Conservation (phyloP, 2,113 vertebrate species). For the Falco punctatus region DNA sequence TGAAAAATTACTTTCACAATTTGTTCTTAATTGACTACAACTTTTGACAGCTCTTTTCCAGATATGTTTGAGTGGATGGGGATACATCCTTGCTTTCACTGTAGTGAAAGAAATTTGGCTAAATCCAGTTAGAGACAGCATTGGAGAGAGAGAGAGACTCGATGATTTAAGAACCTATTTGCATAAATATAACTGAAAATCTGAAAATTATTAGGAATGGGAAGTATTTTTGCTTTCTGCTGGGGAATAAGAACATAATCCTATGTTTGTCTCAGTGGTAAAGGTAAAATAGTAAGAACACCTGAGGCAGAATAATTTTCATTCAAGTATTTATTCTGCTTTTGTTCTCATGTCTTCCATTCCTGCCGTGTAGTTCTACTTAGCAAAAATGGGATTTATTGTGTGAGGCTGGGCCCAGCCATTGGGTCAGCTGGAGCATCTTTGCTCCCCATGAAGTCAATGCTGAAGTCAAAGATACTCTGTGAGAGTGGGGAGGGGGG, state of each 20-base stretch:
- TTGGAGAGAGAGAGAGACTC: fast-evolving
- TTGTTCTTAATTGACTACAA: neutral
- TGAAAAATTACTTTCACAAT: neutral
- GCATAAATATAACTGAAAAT: neutral
- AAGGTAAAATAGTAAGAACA: neutral
- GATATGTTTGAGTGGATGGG: neutral
- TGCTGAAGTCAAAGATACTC: neutral
- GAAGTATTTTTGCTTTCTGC: neutral
- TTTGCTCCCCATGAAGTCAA: neutral
- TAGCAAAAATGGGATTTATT: neutral
- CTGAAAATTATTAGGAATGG: neutral
- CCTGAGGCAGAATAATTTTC: neutral
- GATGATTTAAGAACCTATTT: neutral
- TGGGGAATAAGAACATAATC: neutral
- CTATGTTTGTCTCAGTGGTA: neutral
- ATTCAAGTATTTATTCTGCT: neutral
- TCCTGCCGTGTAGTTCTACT: neutral
- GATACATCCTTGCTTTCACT: neutral
- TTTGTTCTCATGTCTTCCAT: neutral
- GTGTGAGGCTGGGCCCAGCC: neutral
- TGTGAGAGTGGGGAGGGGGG: fast-evolving
- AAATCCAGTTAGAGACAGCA: neutral
- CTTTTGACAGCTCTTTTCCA: neutral
- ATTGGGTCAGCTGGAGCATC: neutral
- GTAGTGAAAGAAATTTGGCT: neutral